phyloP scores from a whole-genome alignment of 2,888 invertebrate species.

The Cephus nigrinus region DNA sequence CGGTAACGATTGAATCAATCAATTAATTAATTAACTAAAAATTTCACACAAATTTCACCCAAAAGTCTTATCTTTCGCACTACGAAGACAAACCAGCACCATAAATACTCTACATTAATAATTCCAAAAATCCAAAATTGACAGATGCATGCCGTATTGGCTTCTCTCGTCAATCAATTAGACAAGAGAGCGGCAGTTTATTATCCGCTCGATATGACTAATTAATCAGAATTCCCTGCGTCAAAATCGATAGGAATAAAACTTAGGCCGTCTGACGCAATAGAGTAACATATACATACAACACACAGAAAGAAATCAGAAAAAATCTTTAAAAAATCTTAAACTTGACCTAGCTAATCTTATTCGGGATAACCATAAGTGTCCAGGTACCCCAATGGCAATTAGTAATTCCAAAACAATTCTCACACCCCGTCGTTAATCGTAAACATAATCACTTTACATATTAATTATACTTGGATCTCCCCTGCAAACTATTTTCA shows the following conservation, averaged over 20 bases:
- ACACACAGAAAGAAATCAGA: background rate
- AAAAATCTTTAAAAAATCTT: background rate
- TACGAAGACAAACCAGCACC: background rate
- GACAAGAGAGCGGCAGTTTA: background rate
- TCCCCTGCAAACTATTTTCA: slow-evolving; percentile 12
- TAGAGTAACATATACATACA: background rate
- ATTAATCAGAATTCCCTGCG: background rate
- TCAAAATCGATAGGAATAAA: background rate
- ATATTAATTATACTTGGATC: slow-evolving; percentile 2
- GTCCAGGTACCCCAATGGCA: background rate
- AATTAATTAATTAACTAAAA: background rate
- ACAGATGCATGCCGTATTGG: background rate
- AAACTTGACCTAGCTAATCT: background rate
- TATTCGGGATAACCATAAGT: background rate
- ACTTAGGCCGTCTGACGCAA: background rate
- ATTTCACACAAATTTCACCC: background rate
- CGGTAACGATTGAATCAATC: background rate
- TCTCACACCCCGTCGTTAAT: background rate
- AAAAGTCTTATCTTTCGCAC: background rate
- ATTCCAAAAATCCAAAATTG: background rate
- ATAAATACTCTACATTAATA: background rate
- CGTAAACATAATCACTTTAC: background rate
- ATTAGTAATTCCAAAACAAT: background rate
- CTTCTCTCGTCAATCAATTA: background rate
- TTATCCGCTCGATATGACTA: background rate